These are phyloP conservation scores for Sakesphorus luctuosus DNA, from an alignment of 2,113 vertebrate species.

Conservation along the genomic window DNA sequence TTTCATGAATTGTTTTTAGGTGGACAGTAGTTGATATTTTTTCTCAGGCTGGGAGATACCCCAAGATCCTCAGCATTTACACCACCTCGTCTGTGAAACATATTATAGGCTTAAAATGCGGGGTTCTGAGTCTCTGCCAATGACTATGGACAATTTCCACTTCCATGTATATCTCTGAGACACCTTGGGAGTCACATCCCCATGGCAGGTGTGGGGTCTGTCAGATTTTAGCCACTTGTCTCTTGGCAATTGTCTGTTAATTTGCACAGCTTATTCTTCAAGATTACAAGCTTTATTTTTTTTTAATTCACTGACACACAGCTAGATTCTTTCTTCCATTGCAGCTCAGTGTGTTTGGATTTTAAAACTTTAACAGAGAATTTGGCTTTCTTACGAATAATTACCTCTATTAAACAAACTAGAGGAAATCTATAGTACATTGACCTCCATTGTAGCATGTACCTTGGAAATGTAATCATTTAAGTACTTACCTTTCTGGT, in stretches of 20 bases:
- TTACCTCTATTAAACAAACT: background rate
- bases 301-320: background rate
- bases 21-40: background rate
- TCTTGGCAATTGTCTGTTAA: background rate
- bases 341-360: background rate
- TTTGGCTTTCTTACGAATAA: background rate
- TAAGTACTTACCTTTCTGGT: background rate
- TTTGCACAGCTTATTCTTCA: background rate
- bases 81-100: background rate
- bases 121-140: background rate
- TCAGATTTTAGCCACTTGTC: background rate
- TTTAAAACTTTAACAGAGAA: background rate
- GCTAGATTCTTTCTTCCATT: background rate
- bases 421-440: background rate
- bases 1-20: background rate
- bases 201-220: background rate
- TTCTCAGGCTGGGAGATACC: background rate
- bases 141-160: background rate
- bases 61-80: background rate
- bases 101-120: background rate
- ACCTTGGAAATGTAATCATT: background rate
- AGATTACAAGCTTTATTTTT: background rate
- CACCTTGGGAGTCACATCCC: background rate
- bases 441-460: background rate
- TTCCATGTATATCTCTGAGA: background rate